Evolutionary conservation across 2,113 vertebrate species (phyloP).

Genomic region (Bostrychus sinensis): DNA sequence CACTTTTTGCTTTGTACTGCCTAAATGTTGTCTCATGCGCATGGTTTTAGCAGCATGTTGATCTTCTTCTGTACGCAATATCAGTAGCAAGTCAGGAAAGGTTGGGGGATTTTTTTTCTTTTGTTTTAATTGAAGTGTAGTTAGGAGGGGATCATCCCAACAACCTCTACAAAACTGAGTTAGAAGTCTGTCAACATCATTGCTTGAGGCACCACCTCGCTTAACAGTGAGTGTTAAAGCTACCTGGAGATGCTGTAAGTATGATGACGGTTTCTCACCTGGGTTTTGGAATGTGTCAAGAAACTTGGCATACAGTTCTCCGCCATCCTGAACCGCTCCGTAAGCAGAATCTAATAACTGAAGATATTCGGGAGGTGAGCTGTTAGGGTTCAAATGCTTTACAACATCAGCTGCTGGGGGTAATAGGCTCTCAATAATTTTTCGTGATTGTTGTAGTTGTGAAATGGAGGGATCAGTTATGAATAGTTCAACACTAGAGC

Average conservation of each 20-base stretch:
- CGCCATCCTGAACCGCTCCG: too few species aligned
- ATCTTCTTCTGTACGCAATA: conserved; percentile 7
- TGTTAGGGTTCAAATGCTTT: too few species aligned
- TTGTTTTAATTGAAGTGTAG: conserved; percentile 2
- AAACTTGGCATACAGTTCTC: too few species aligned
- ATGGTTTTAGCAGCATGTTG: neutral
- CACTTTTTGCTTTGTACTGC: conserved; percentile 1
- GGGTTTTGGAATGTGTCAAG: too few species aligned
- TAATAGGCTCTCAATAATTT: too few species aligned
- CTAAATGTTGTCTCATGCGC: conserved; percentile 10
- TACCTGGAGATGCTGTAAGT: neutral
- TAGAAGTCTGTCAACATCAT: neutral
- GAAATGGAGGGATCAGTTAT: too few species aligned
- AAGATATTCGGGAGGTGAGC: too few species aligned
- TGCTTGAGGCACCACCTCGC: neutral
- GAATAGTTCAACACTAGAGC: too few species aligned
- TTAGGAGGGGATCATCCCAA: conserved; percentile 10
- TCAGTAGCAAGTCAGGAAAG: neutral
- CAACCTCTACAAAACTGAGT: conserved; percentile 28
- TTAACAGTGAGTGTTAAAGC: neutral
- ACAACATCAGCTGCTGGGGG: too few species aligned
- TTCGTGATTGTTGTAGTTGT: too few species aligned
- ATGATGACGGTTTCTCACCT: neutral
- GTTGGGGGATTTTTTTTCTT: neutral
- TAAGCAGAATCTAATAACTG: too few species aligned